These are phyloP conservation scores for Pachymerium ferrugineum DNA, from an alignment of 2,888 invertebrate genomes.

Conservation along the genomic window DNA sequence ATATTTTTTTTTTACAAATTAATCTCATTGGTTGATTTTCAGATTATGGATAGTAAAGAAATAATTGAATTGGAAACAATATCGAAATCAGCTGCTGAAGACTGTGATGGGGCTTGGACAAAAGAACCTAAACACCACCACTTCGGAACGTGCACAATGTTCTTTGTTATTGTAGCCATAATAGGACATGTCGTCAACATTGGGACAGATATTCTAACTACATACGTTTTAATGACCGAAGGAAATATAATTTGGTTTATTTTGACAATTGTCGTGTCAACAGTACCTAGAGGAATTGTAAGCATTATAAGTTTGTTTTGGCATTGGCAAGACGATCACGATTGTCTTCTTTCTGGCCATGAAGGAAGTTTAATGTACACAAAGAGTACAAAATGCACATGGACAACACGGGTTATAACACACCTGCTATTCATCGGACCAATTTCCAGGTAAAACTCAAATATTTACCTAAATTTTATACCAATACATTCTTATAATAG, in stretches of 20 bases:
- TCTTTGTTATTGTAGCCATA: conserved; percentile 36
- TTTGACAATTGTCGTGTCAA: conserved; percentile 37
- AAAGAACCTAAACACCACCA: neutral
- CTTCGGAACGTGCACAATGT: conserved; percentile 18
- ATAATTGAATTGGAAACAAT: neutral
- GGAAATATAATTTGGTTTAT: conserved; percentile 36
- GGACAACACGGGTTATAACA: neutral
- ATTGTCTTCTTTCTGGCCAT: conserved; percentile 14
- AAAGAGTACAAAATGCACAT: neutral
- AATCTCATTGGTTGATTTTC: too few relatives aligned
- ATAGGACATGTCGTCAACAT: conserved; percentile 39
- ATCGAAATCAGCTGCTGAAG: too few relatives aligned
- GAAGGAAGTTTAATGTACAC: neutral
- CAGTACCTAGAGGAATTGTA: conserved; percentile 38
- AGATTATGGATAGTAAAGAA: neutral
- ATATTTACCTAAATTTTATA: too few relatives aligned
- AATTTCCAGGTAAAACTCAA: neutral
- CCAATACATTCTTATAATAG: conserved; percentile 34
- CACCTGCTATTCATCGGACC: conserved; percentile 27
- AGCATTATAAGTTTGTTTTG: conserved; percentile 40
- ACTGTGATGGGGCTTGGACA: too few relatives aligned
- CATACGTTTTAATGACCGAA: conserved; percentile 38
- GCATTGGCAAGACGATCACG: conserved; percentile 39
- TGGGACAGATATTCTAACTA: conserved; percentile 39
- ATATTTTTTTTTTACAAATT: neutral